Conservation (phyloP, 2,888 invertebrate species). For the Drosophila mimetica region DNA sequence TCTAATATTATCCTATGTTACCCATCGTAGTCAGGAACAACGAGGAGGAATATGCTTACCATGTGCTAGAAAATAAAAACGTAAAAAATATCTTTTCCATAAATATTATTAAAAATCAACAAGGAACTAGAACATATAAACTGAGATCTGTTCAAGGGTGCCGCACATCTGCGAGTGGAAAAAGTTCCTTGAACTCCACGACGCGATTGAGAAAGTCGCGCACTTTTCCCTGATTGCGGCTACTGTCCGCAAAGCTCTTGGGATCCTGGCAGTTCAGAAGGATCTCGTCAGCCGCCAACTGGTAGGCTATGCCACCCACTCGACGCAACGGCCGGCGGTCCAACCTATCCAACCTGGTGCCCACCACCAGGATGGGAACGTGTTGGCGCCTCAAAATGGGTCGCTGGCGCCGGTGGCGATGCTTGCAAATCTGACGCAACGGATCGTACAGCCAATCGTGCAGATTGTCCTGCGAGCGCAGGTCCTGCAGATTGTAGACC, state of each 20-base stretch:
- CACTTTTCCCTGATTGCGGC: constrained; percentile 58
- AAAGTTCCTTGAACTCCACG: constrained; percentile 58
- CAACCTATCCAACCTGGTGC: constrained; percentile 57
- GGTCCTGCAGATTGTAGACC: constrained; percentile 56
- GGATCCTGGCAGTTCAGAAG: constrained; percentile 53
- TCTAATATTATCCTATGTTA: not conserved
- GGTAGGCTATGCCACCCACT: constrained; percentile 52
- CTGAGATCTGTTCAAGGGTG: not conserved
- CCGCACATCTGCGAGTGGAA: constrained; percentile 37
- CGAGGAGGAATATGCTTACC: not conserved
- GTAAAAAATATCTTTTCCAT: not conserved
- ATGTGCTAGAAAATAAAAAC: not conserved
- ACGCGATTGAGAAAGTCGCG: constrained; percentile 52
- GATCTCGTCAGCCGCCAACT: constrained; percentile 58
- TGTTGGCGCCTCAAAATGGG: constrained; percentile 49
- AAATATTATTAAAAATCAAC: constrained; percentile 20
- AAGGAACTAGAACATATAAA: constrained; percentile 1
- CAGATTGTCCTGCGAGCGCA: constrained; percentile 53
- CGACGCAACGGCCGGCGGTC: constrained; percentile 29
- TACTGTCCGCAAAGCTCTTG: constrained; percentile 22
- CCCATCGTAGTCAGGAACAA: not conserved
- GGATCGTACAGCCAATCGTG: constrained; percentile 65
- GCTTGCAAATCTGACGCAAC: constrained; percentile 46
- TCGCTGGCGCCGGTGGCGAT: constrained; percentile 44
- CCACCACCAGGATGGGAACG: constrained; percentile 66